Evolutionary conservation across 2,113 vertebrate genomes (phyloP), one percentile per base, ranked within the genome.

Genomic region (Trogon surrucura): DNA sequence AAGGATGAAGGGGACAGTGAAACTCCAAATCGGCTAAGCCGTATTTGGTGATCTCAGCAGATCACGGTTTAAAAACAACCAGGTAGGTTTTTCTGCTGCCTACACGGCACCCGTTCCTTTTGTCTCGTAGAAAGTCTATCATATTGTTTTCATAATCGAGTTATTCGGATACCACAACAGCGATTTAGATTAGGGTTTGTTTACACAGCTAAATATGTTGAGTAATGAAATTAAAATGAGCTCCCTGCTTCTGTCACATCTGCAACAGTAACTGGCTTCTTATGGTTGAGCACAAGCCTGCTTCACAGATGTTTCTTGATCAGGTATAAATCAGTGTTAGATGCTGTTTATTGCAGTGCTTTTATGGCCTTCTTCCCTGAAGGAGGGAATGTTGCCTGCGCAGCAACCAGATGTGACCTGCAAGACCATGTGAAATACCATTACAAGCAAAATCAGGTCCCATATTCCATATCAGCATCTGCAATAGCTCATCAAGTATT

Each of bases 401-500:
- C 72, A 90, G 89, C 61, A 88, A 73, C 66, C 88, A 90, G 80
- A 93, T 89, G 86, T 84, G 88, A 92, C n/a, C 95, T 72, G 85
- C 44, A 80, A 93, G 86, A 71, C 51, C 85, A 56, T 79, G 90
- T 36, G 51, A 79, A 92, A 95, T 54, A 82, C 26, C 51, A 25
- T 25, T 53, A 78, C 48, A 91, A 91, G 80, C 41, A 80, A 85
- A 89, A 97, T 6, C 36, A 66, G 54, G 58, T 90, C 86, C 66
- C 80, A 72, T 36, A 92, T 89, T 93, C 86, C 36, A 1, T 44
- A 93, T 89, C 73, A 89, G 83, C 50, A 91, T 92, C 73, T 87
- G 93, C 93, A 54, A 45, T 44, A 36, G 57, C 79, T 98, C 95
- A 97, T 97, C 95, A 97, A 97, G 88, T 93, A 97, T 97, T 97